Conservation (phyloP, 2,797 vertebrate genomes). For the Enteromius treurensis region DNA sequence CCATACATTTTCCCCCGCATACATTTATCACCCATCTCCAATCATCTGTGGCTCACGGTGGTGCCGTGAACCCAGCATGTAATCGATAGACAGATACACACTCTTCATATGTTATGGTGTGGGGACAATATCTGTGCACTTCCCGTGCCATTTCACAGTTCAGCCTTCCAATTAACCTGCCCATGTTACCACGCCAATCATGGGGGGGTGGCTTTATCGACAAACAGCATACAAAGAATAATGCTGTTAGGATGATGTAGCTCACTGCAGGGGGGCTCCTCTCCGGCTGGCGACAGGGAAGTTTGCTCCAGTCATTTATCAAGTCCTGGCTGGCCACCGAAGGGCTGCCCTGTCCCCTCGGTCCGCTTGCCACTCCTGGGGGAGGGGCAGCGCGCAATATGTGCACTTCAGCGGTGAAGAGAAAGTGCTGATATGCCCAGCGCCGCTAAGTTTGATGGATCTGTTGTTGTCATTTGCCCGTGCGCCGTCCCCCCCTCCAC, state of each 20-base stretch:
- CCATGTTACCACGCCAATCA: slow-evolving; percentile 84
- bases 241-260: slow-evolving; percentile 84
- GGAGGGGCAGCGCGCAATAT: slow-evolving; percentile 67
- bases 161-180: slow-evolving; percentile 88
- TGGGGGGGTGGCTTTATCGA: slow-evolving; percentile 79
- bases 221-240: slow-evolving; percentile 84
- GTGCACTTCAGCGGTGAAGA: slow-evolving; percentile 73
- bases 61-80: slow-evolving; percentile 77
- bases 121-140: slow-evolving; percentile 79
- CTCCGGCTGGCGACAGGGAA: slow-evolving; percentile 75
- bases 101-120: slow-evolving; percentile 76
- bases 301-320: slow-evolving; percentile 86
- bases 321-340: slow-evolving; percentile 80
- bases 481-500: slow-evolving; percentile 61
- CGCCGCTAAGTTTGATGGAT: slow-evolving; percentile 84
- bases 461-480: slow-evolving; percentile 81
- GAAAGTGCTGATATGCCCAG: slow-evolving; percentile 83
- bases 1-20: slow-evolving; percentile 57
- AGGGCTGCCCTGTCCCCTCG: slow-evolving; percentile 71
- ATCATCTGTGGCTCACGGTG: slow-evolving; percentile 80
- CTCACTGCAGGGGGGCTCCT: slow-evolving; percentile 71
- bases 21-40: slow-evolving; percentile 82
- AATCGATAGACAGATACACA: slow-evolving; percentile 82
- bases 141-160: slow-evolving; percentile 85
- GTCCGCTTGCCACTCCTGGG: slow-evolving; percentile 71